These are phyloP conservation scores for Meandrusa payeni DNA, from an alignment of 2,888 invertebrate species.

Conservation along the genomic window DNA sequence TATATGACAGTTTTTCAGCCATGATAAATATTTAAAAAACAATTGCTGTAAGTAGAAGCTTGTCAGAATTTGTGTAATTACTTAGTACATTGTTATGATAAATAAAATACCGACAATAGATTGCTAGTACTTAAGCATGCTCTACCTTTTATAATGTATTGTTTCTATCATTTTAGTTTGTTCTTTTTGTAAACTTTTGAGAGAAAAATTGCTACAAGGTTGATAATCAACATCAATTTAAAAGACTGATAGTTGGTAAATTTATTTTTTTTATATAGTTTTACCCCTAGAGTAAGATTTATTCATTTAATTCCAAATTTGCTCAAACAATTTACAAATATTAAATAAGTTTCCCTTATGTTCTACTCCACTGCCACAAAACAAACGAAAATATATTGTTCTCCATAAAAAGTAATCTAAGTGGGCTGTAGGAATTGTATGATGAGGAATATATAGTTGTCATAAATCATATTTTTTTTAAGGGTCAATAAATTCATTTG, in stretches of 20 bases:
- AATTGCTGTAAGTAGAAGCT: conserved; percentile 18
- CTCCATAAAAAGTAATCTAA: conserved; percentile 29
- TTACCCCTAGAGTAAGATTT: conserved; percentile 77
- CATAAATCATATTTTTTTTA: conserved; percentile 7
- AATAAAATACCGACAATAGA: conserved; percentile 57
- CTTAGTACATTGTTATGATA: conserved; percentile 33
- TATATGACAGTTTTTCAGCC: too few relatives aligned
- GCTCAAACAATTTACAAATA: conserved; percentile 63
- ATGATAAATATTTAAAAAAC: neutral
- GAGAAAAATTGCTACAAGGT: conserved; percentile 72
- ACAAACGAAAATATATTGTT: conserved; percentile 29
- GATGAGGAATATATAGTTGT: conserved; percentile 19
- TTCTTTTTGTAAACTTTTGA: conserved; percentile 77
- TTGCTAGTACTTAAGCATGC: conserved; percentile 44
- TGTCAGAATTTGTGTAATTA: conserved; percentile 28
- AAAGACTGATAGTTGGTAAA: conserved; percentile 82
- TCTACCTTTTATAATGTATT: conserved; percentile 27
- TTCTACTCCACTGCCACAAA: conserved; percentile 55
- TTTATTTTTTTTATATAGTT: conserved; percentile 76
- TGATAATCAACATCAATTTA: conserved; percentile 80
- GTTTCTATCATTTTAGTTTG: conserved; percentile 31
- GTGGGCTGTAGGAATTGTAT: conserved; percentile 38
- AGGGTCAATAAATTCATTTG: conserved; percentile 12
- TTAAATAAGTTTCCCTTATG: conserved; percentile 43
- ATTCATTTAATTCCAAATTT: conserved; percentile 74